Evolutionary conservation across 2,888 invertebrate genomes (phyloP), one percentile per base, ranked within the genome.

Genomic region (Megamerina dolium): DNA sequence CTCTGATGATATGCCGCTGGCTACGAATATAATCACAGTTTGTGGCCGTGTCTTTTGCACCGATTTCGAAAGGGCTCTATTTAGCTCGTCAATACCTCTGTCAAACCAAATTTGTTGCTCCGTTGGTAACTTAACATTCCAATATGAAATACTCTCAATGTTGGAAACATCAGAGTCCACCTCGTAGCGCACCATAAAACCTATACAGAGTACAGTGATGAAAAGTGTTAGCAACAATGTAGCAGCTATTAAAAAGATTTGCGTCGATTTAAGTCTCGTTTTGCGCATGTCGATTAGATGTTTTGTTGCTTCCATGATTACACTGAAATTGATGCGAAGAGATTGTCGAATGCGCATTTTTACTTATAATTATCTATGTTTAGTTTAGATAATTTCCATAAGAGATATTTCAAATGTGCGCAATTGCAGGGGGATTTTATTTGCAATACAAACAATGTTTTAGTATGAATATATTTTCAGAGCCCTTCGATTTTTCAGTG

Each of bases 1-100:
- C 42, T 85, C 80, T 0, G 83, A 76, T 0, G 87, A 88, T 85
- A 93, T 86, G 2, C 93, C 93, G 58, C 92, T 90, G 0, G 89
- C 90, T 2, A 92, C 65, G 61, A 92, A 88, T 2, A 92, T 53
- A 30, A 90, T 82, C 2, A 90, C 81, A 65, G 90, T 91, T 65
- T 81, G 83, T 0, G 88, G 89, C 1, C 59, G 61, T 8, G 72
- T 74, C 9, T 64, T 62, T 50, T 79, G 81, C 64, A 71, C 75
- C 58, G 74, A 70, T 5, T 77, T 64, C 3, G 71, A 63, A 6
- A 83, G 64, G 0, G 82, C 78, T 23, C 75, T 75, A 13, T 76
- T 66, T 12, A 79, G 55, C 45, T 79, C 79, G 6, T 69, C 60
- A 4, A 72, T 60, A 0, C 75, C 78, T 12, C 73, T 60, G 2